Percentiles rank a stretch among this genome's conserved stretches.
Conservation (phyloP, 2,797 vertebrate genomes). For the Lepus oiostolus region DNA sequence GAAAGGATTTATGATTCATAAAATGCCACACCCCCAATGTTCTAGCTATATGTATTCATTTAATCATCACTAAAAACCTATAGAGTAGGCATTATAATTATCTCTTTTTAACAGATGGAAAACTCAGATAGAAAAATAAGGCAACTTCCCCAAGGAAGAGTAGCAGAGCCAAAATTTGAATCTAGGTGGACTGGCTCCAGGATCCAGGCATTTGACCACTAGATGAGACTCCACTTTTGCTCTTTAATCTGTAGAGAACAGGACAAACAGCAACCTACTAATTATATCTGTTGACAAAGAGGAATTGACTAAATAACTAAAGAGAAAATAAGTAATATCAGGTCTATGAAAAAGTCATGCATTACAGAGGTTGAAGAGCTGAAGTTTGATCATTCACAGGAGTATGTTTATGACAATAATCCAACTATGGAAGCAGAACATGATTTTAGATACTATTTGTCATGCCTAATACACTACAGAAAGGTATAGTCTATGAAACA, state of each 20-base stretch:
- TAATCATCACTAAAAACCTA: not conserved
- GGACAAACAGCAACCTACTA: not conserved
- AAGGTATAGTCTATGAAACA: not conserved
- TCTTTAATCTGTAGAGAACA: not conserved
- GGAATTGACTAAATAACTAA: not conserved
- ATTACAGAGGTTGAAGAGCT: not conserved
- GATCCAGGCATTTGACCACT: not conserved
- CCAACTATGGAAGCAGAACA: not conserved
- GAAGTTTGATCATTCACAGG: not conserved
- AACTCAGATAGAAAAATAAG: not conserved
- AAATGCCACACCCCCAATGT: not conserved
- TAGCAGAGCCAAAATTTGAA: not conserved
- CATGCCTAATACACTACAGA: not conserved
- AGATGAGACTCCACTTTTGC: not conserved
- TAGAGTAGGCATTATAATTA: not conserved
- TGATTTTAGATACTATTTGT: slow-evolving; percentile 1
- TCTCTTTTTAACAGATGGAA: not conserved
- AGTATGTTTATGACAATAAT: not conserved
- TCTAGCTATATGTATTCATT: not conserved
- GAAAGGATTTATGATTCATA: not conserved
- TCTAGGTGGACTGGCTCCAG: not conserved
- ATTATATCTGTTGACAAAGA: not conserved
- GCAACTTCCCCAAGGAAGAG: not conserved
- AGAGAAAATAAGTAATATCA: not conserved
- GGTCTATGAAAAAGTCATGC: not conserved